Evolutionary conservation across 2,888 invertebrate genomes (phyloP), one percentile per base, ranked within the genome.

Genomic region (Mystacides longicornis): DNA sequence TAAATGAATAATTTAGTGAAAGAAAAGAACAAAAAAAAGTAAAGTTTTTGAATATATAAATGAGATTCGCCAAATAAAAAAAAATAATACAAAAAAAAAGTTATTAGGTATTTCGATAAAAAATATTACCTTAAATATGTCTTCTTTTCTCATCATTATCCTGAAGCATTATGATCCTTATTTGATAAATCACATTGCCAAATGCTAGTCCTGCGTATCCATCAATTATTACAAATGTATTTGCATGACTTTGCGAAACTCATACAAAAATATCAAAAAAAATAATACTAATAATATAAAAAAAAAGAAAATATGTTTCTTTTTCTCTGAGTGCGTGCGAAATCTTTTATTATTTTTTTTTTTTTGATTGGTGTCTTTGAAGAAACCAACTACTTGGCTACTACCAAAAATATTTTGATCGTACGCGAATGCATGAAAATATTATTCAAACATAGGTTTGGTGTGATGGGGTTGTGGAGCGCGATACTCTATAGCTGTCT

Each of bases 161-260:
- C 48, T 11, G 22, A 11, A 11, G n/a, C 48, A 48, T 48, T 23
- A 23, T 48, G n/a, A 20, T 48, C 48, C 45, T 49, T 23, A 11
- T 45, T 42, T 49, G 49, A 54, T 49, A 54, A 50, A 54, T 54
- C 54, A 54, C 54, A 54, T 54, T 31, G 49, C 49, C 54, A 54
- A 49, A 54, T 49, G 21, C 50, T 49, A 54, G 23, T 49, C 16
- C 14, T 23, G 18, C 11, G 23, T 23, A 27, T 51, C 23, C 51
- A 37, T 50, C 45, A 50, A 33, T 43, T n/a, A n/a, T n/a, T 33
- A 49, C 54, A 50, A 54, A 54, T 54, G 27, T 49, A 23, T 49
- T 49, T 27, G 18, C 27, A 49, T 54, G 54, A 54, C 54, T 54
- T 16, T 49, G 54, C 54, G 21, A 49, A 20, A 27, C 27, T 43